A percentile compares a stretch with the other conserved stretches of the same genome.
Evolutionary conservation across 2,113 vertebrate species (phyloP).

Genomic region (Aramus guarauna): DNA sequence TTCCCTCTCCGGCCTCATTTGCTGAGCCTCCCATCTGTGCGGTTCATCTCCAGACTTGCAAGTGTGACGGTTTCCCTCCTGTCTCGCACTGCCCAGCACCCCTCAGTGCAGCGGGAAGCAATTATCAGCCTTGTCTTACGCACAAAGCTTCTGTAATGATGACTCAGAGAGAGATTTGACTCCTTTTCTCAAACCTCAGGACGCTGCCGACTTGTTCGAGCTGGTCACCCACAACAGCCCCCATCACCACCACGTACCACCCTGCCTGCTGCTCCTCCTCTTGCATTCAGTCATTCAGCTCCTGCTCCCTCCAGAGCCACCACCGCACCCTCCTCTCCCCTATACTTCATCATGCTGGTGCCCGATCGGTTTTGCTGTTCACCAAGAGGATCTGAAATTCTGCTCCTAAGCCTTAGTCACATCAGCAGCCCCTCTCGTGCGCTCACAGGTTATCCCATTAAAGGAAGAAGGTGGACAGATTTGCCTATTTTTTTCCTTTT

Average conservation of each 20-base stretch:
- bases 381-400: background rate
- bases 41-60: background rate
- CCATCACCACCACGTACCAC: fast-evolving
- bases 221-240: background rate
- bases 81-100: background rate
- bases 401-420: background rate
- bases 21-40: background rate
- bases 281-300: fast-evolving
- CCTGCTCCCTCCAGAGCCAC: background rate
- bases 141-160: background rate
- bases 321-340: background rate
- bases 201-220: background rate
- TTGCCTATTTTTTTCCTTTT: fast-evolving
- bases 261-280: background rate
- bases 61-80: background rate
- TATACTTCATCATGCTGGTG: fast-evolving
- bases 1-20: background rate
- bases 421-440: background rate
- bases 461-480: background rate
- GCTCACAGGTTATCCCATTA: background rate
- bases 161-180: background rate
- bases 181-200: background rate
- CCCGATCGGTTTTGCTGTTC: background rate
- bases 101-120: background rate
- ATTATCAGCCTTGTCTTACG: background rate